Evolutionary conservation across 2,797 vertebrate genomes (phyloP).

Genomic region (Pantherophis alleghaniensis): DNA sequence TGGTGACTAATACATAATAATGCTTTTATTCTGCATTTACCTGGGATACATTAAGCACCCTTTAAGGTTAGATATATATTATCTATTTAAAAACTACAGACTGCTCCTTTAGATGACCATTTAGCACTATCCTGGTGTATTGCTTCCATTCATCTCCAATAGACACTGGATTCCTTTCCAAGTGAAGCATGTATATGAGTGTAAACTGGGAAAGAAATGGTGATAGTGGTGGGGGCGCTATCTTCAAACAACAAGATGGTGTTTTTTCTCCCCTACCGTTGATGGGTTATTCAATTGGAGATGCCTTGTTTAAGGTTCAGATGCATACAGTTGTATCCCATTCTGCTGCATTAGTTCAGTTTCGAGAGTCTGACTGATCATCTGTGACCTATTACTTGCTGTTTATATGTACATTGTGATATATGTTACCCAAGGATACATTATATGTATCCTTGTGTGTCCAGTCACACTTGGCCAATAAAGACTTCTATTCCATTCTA

Average conservation of each 20-base stretch:
- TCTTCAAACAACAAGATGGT: background rate
- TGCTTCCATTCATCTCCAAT: background rate
- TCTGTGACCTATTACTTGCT: background rate
- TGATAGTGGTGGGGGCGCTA: background rate
- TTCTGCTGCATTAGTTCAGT: background rate
- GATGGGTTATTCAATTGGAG: background rate
- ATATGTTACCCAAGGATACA: background rate
- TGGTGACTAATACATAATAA: background rate
- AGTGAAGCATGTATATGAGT: background rate
- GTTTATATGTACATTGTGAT: background rate
- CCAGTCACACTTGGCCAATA: background rate
- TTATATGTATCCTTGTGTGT: background rate
- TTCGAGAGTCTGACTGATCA: background rate
- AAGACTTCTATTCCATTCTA: background rate
- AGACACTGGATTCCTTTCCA: background rate
- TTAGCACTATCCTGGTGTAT: background rate
- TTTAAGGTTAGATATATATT: background rate
- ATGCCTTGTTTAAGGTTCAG: background rate
- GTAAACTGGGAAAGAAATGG: background rate
- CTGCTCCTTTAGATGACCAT: background rate
- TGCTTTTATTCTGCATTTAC: background rate
- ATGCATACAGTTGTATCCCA: background rate
- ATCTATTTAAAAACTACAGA: background rate
- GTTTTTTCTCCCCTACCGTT: background rate
- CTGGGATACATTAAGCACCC: background rate